Evolutionary conservation across 1,140 invertebrate species (phyloP).

Genomic region (Spodoptera frugiperda): DNA sequence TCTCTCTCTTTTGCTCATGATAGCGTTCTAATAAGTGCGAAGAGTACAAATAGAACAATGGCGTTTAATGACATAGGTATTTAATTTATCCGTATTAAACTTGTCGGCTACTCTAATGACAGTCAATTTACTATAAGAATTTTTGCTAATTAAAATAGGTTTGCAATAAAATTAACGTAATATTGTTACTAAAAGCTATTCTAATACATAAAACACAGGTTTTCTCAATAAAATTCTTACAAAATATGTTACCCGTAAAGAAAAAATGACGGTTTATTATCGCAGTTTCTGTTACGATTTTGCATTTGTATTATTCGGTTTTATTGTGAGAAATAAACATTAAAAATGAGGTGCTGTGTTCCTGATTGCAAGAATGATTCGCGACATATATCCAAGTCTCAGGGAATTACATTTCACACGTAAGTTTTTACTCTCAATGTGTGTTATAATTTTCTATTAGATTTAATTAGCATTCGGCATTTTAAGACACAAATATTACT

Average conservation of each 20-base stretch:
- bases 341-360: slow-evolving; percentile 70
- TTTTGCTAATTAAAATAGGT: slow-evolving; percentile 8
- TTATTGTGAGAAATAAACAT: slow-evolving; percentile 27
- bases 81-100: not conserved
- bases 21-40: not conserved
- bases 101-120: slow-evolving; percentile 13
- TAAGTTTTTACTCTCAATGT: slow-evolving; percentile 58
- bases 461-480: not conserved
- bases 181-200: not conserved
- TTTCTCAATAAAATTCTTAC: not conserved
- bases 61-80: not conserved
- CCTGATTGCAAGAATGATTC: slow-evolving; percentile 75
- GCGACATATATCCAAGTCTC: slow-evolving; percentile 64
- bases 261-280: not conserved
- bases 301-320: not conserved
- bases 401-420: slow-evolving; percentile 76
- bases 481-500: not conserved
- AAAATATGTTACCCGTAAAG: not conserved
- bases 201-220: not conserved
- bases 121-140: slow-evolving; percentile 5
- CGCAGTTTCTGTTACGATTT: not conserved
- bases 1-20: not conserved
- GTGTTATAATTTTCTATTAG: not conserved
- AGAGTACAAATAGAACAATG: not conserved
- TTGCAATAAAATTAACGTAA: not conserved